Evolutionary conservation across 2,888 invertebrate genomes (phyloP), one percentile per base, ranked within the genome.

Genomic region (Acheta domesticus): DNA sequence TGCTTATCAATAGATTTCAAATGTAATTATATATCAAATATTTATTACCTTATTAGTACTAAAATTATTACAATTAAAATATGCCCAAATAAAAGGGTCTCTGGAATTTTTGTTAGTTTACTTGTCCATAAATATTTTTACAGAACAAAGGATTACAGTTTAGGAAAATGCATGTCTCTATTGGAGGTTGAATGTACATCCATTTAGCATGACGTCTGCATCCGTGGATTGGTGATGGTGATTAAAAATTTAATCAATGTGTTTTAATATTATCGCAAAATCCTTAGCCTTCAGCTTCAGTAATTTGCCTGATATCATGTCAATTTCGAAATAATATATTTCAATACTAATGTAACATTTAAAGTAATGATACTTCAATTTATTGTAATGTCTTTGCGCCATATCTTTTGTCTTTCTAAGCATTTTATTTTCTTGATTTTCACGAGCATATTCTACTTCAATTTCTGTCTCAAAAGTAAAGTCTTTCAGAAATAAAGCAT

Each of bases 311-410:
- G n/a, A n/a, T 62, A 62, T 62, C n/a, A 19, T 62, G 62, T 62
- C 62, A 62, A 62, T 62, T 62, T 62, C 62, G 62, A 62, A 62
- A 62, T 62, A 62, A 62, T 62, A 62, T 62, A 36, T 62, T 62
- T 62, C 62, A 62, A 62, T 62, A 62, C 62, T 62, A 62, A 62
- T n/a, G 62, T 62, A 62, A 62, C 62, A 19, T 62, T 62, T 19
- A 62, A 62, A 62, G n/a, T n/a, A 62, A 62, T 62, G 62, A 19
- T 62, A 62, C 62, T 62, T 62, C 62, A n/a, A 62, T 62, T 62
- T 62, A 62, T 62, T 62, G 62, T 62, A 62, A 62, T 62, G 62
- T 62, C 62, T 62, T 14, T 62, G n/a, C 62, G 62, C 62, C 62
- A 62, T 62, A n/a, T 62, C n/a, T 62, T 19, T n/a, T 62, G 62